phyloP scores from a whole-genome alignment of 1,140 invertebrate genomes.

The Cotesia glomerata region DNA sequence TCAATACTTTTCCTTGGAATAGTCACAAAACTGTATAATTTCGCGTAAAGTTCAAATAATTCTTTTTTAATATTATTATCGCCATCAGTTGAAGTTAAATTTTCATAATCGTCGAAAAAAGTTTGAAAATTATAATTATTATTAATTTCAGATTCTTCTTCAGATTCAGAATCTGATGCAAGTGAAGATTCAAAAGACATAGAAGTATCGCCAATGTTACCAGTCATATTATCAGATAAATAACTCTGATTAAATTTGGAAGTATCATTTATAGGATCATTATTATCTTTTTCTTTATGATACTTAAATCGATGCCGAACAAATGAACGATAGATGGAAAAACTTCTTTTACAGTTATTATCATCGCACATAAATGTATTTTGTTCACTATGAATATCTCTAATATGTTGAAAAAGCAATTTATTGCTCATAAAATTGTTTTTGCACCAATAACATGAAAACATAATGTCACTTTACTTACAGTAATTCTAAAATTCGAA shows the following conservation, averaged over 20 bases:
- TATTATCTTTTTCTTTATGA: background rate
- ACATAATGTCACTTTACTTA: background rate
- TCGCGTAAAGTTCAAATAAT: slow-evolving; percentile 26
- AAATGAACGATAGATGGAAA: slow-evolving; percentile 27
- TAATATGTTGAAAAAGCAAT: slow-evolving; percentile 22
- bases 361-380: slow-evolving; percentile 29
- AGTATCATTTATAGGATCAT: background rate
- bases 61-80: slow-evolving; percentile 20
- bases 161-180: slow-evolving; percentile 1
- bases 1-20: slow-evolving; percentile 31
- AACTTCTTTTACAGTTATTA: slow-evolving; percentile 26
- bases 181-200: background rate
- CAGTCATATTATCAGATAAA: background rate
- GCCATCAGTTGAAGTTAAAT: background rate
- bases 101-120: background rate
- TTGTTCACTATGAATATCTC: slow-evolving; percentile 17
- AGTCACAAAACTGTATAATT: slow-evolving; percentile 26
- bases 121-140: background rate
- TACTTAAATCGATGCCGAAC: slow-evolving; percentile 28
- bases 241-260: no score
- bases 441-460: slow-evolving; percentile 19
- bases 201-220: background rate
- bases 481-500: background rate
- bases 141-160: background rate
- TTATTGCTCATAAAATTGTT: slow-evolving; percentile 5